Evolutionary conservation across 2,113 vertebrate species (phyloP), one percentile per base, ranked within the genome.

Genomic region (Brachypodius melanocephalos): DNA sequence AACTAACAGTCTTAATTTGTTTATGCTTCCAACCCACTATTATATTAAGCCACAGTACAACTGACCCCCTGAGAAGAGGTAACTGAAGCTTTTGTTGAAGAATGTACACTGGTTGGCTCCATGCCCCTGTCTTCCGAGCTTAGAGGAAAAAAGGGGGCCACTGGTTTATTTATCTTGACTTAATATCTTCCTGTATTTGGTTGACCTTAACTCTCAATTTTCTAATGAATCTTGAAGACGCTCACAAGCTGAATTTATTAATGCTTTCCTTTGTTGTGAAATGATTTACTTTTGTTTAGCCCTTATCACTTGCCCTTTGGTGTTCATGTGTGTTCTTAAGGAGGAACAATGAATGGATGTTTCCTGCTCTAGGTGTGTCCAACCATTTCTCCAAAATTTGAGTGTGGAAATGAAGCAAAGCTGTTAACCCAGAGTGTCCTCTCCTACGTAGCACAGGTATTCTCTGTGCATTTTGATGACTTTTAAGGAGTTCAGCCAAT

Each of bases 151-250:
- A 74, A 85, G 40, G 62, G 81, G 84, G 36, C 63, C 88, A 93
- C 36, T 67, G 26, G 40, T 82, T 94, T 94, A 57, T 93, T 94
- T 96, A 79, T 90, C 69, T 91, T 82, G 34, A 85, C 84, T 89
- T 89, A 89, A 87, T 96, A 92, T 88, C 89, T 95, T 96, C 89
- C 90, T 92, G 77, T 95, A 90, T 96, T 93, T 95, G 69, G 83
- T 77, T 85, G 94, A 95, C 58, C 69, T 77, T 87, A 93, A 87
- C 49, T 91, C 65, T 89, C 21, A 6, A 2, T 92, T 96, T 95
- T 88, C 67, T 94, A 85, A 82, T 89, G 91, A 78, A 94, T 12
- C 54, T 72, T 40, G 67, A 75, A 93, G 85, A 83, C 3, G 0
- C 34, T 93, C 10, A 62, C 45, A 45, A 89, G 49, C 45, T 86